Evolutionary conservation across 2,888 invertebrate species (phyloP).

Genomic region (Eupithecia pulchellata): DNA sequence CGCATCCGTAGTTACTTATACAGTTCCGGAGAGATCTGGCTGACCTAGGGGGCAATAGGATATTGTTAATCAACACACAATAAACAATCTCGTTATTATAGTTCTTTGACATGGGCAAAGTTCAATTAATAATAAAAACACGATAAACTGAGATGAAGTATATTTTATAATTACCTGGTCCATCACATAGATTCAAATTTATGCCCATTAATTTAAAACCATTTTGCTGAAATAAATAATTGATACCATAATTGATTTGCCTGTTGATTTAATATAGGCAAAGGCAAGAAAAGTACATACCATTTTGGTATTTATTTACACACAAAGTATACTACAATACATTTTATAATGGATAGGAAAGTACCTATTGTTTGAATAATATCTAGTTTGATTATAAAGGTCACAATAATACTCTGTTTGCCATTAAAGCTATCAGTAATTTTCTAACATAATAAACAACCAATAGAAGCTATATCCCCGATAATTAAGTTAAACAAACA

Average conservation of each 20-base stretch:
- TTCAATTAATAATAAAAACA: constrained; percentile 7
- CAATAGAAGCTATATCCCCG: constrained; percentile 41
- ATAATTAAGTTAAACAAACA: constrained; percentile 30
- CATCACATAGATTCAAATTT: constrained; percentile 5
- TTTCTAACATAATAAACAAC: constrained; percentile 34
- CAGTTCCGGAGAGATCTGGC: background rate
- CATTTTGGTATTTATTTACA: background rate
- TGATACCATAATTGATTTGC: constrained; percentile 1
- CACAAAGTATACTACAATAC: background rate
- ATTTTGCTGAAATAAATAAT: background rate
- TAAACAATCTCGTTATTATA: background rate
- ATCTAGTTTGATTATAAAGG: constrained; percentile 14
- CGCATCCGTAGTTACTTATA: background rate
- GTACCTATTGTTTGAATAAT: constrained; percentile 7
- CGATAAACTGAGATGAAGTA: background rate
- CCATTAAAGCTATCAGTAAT: constrained; percentile 28
- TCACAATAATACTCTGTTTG: constrained; percentile 26
- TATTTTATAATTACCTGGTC: constrained; percentile 12
- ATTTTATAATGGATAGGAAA: background rate
- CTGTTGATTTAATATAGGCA: background rate
- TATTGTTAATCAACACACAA: background rate
- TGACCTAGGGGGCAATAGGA: background rate
- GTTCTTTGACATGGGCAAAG: background rate
- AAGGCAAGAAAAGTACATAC: background rate
- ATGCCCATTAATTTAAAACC: constrained; percentile 10